Evolutionary conservation across 2,888 invertebrate species (phyloP), one percentile per base, ranked within the genome.

Genomic region (Orthonevra nobilis): DNA sequence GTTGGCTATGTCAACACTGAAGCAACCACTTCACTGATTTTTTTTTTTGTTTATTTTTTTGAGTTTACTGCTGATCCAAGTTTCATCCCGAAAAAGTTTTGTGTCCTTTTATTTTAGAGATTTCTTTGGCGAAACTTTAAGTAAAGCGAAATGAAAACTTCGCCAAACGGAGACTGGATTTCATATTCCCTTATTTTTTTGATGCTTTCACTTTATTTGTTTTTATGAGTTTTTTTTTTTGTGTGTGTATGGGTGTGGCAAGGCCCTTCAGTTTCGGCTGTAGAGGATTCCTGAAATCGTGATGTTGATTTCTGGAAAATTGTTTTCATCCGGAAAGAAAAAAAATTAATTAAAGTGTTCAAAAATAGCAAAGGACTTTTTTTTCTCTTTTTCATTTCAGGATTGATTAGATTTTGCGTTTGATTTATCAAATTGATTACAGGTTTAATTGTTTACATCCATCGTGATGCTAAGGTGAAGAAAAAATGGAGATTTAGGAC

Each of bases 1-100:
- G 48, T 63, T 56, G 34, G 50, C 28, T 75, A 63, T 50, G 75
- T 75, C 69, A 75, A 70, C 70, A 75, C 19, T 3, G 34, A 63
- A 75, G 42, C n/a, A n/a, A n/a, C n/a, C n/a, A n/a, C n/a, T n/a
- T 63, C 63, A 42, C 56, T 63, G 63, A 50, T 69, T 70, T 70
- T 56, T n/a, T n/a, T n/a, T n/a, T n/a, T n/a, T n/a, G n/a, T n/a
- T n/a, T n/a, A n/a, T n/a, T n/a, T n/a, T n/a, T 69, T 70, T 70
- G 70, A 69, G 70, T 70, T 75, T 63, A 63, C 63, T 42, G 12
- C 17, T 42, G 61, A 36, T 54, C 40, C 17, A 42, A 23, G 19
- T 26, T 44, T 34, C 9, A 3, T 4, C n/a, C n/a, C n/a, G n/a
- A n/a, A n/a, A n/a, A n/a, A n/a, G 32, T 42, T 42, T 10, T n/a